Conservation (phyloP, 2,888 invertebrate species). For the Bhutanitis thaidina region DNA sequence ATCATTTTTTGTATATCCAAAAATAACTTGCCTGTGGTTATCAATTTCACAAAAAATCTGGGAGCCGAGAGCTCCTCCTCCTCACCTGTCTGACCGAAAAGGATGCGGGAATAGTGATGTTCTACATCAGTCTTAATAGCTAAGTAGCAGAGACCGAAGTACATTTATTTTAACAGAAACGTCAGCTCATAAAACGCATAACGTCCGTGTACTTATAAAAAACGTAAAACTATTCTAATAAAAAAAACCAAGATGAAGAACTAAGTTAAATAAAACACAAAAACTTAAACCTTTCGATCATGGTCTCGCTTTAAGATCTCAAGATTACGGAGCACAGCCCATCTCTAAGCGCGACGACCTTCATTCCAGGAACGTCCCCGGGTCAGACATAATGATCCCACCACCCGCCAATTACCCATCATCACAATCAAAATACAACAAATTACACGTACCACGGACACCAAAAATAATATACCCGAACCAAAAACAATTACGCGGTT, state of each 20-base stretch:
- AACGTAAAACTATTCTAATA: too few species aligned
- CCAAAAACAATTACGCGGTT: slow-evolving; percentile 2
- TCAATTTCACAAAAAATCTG: slow-evolving; percentile 42
- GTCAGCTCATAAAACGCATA: too few species aligned
- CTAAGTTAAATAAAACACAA: too few species aligned
- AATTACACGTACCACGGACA: slow-evolving; percentile 43
- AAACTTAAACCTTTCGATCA: neutral
- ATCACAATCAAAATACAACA: slow-evolving; percentile 70
- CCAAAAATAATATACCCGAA: slow-evolving; percentile 4
- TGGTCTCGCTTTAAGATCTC: neutral
- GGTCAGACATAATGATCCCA: slow-evolving; percentile 55
- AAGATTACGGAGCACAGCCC: neutral
- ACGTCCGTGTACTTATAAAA: too few species aligned
- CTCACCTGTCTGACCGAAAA: slow-evolving; percentile 47
- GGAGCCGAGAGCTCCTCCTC: slow-evolving; percentile 45
- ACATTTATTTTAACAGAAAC: too few species aligned
- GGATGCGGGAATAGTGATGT: slow-evolving; percentile 11
- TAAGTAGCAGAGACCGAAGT: neutral
- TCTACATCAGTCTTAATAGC: neutral
- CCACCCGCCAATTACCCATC: slow-evolving; percentile 62
- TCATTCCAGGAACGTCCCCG: slow-evolving; percentile 53
- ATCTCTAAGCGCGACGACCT: slow-evolving; percentile 37
- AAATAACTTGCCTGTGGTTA: slow-evolving; percentile 15
- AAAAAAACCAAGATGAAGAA: too few species aligned
- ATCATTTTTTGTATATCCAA: slow-evolving; percentile 5